These are phyloP conservation scores for Papilio protenor DNA, from an alignment of 2,888 invertebrate genomes.

Conservation along the genomic window DNA sequence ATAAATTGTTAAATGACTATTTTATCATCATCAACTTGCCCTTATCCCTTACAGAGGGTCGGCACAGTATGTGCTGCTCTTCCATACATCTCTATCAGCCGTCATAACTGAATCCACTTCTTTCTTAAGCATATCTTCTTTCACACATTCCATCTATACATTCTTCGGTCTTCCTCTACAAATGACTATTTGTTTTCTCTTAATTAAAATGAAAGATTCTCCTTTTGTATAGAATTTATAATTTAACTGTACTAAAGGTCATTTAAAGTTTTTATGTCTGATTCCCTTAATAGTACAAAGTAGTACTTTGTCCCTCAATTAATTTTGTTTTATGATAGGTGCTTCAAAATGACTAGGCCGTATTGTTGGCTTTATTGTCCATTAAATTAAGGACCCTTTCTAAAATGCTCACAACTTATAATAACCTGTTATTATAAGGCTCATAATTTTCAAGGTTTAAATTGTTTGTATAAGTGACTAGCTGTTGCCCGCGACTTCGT, in stretches of 20 bases:
- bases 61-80: too few relatives aligned
- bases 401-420: conserved; percentile 36
- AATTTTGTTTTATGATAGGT: conserved; percentile 37
- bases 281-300: conserved; percentile 19
- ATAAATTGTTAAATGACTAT: too few relatives aligned
- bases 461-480: neutral
- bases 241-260: neutral
- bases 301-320: conserved; percentile 31
- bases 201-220: neutral
- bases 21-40: too few relatives aligned
- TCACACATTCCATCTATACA: too few relatives aligned
- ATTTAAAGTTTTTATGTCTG: neutral
- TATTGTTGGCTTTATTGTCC: conserved; percentile 36
- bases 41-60: too few relatives aligned
- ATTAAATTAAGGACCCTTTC: conserved; percentile 42
- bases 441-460: conserved; percentile 20
- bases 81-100: too few relatives aligned
- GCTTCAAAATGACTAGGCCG: conserved; percentile 26
- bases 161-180: too few relatives aligned
- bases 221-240: neutral
- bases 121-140: too few relatives aligned
- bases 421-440: conserved; percentile 13
- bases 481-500: too few relatives aligned
- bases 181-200: too few relatives aligned
- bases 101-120: too few relatives aligned